Percentiles rank a stretch among this genome's conserved stretches.
phyloP scores from a whole-genome alignment of 2,797 vertebrate genomes.

The Orientallactaga sibirica region DNA sequence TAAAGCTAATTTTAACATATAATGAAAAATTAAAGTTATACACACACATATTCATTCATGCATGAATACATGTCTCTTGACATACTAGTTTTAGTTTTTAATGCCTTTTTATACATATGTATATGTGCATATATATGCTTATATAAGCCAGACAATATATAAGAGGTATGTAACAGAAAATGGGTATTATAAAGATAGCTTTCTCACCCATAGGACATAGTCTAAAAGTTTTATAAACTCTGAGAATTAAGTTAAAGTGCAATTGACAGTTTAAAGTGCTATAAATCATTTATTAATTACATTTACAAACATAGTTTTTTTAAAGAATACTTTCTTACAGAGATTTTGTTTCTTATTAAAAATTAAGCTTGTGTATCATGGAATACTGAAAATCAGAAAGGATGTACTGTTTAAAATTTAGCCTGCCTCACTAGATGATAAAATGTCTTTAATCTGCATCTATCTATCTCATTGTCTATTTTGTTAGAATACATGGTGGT shows the following conservation, averaged over 20 bases:
- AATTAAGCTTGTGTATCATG: constrained; percentile 80
- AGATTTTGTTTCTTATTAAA: constrained; percentile 81
- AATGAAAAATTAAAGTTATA: too few relatives aligned
- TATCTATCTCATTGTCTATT: constrained; percentile 30
- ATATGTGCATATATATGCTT: background rate
- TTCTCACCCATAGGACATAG: constrained; percentile 77
- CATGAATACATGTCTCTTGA: too few relatives aligned
- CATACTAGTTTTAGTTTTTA: background rate
- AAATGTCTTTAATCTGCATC: constrained; percentile 65
- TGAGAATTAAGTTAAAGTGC: constrained; percentile 82
- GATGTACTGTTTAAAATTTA: constrained; percentile 49
- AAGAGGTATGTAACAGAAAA: constrained; percentile 67
- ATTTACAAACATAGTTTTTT: constrained; percentile 75
- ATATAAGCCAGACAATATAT: background rate
- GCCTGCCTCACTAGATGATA: constrained; percentile 69
- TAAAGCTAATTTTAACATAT: constrained; percentile 8
- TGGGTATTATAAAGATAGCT: constrained; percentile 68
- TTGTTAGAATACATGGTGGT: constrained; percentile 73
- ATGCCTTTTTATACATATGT: background rate
- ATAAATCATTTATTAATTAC: constrained; percentile 83
- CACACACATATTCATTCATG: too few relatives aligned
- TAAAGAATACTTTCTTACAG: constrained; percentile 79
- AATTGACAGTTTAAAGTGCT: constrained; percentile 73
- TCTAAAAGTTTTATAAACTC: constrained; percentile 81
- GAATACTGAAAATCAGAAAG: constrained; percentile 73